These are phyloP conservation scores for Parnassius mnemosyne DNA, from an alignment of 2,888 invertebrate genomes.

Conservation along the genomic window DNA sequence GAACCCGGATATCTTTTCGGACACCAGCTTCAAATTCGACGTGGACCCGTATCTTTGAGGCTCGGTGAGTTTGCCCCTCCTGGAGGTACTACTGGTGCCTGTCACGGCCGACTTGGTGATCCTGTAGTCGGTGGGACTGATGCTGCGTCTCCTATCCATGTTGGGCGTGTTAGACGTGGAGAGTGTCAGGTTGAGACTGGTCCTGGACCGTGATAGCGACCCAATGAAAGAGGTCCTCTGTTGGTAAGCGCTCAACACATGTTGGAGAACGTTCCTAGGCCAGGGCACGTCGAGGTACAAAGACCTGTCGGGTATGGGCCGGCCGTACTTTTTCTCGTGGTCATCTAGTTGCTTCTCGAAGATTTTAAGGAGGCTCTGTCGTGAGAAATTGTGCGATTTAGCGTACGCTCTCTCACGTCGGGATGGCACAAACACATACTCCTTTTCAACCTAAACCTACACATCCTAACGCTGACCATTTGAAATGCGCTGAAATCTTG, in stretches of 20 bases:
- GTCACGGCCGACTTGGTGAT: slow-evolving; percentile 52
- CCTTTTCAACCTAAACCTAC: slow-evolving; percentile 27
- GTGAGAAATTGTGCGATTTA: slow-evolving; percentile 30
- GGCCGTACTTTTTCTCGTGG: slow-evolving; percentile 70
- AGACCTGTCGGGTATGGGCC: slow-evolving; percentile 55
- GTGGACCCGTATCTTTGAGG: slow-evolving; percentile 62
- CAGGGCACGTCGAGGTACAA: slow-evolving; percentile 62
- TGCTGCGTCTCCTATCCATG: slow-evolving; percentile 56
- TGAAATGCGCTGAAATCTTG: slow-evolving; percentile 22
- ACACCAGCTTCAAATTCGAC: slow-evolving; percentile 64
- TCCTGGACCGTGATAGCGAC: slow-evolving; percentile 78
- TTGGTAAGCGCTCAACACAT: slow-evolving; percentile 60
- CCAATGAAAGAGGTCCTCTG: slow-evolving; percentile 75
- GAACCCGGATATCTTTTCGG: slow-evolving; percentile 70
- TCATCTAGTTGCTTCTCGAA: slow-evolving; percentile 69
- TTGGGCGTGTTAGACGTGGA: slow-evolving; percentile 56
- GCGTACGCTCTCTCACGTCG: slow-evolving; percentile 33
- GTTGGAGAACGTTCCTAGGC: slow-evolving; percentile 71
- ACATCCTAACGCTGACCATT: neutral
- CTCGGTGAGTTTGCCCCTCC: slow-evolving; percentile 55
- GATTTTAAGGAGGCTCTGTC: slow-evolving; percentile 58
- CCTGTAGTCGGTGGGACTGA: slow-evolving; percentile 50
- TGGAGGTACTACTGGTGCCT: slow-evolving; percentile 51
- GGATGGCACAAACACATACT: slow-evolving; percentile 48
- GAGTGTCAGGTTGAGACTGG: slow-evolving; percentile 68